Percentiles rank a stretch among this genome's conserved stretches.
These are phyloP conservation scores for Iselma pallidipennis DNA, from an alignment of 2,888 invertebrate genomes.

Conservation along the genomic window DNA sequence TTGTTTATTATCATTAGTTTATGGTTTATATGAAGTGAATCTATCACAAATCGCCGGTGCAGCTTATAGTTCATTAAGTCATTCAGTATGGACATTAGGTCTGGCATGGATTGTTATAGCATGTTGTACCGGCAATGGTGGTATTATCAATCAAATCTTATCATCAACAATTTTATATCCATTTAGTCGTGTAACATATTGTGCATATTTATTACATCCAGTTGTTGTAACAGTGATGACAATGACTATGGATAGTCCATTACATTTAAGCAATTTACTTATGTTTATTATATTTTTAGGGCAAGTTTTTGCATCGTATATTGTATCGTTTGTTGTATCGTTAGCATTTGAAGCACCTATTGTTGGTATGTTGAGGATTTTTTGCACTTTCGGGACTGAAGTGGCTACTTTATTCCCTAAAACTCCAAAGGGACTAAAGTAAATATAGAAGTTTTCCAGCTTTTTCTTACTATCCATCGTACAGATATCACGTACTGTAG, in stretches of 20 bases:
- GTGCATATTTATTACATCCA: constrained; percentile 84
- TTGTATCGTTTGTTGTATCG: constrained; percentile 77
- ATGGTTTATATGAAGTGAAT: constrained; percentile 75
- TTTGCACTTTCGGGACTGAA: no score
- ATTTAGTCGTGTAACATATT: constrained; percentile 84
- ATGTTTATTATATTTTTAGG: constrained; percentile 81
- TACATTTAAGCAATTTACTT: constrained; percentile 77
- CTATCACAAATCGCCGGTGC: constrained; percentile 72
- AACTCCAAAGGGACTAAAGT: no score
- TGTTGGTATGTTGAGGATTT: constrained; percentile 77
- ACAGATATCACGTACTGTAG: no score
- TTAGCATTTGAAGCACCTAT: constrained; percentile 84
- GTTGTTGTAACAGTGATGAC: constrained; percentile 80
- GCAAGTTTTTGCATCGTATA: constrained; percentile 78
- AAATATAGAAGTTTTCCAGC: no score
- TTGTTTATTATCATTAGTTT: constrained; percentile 73
- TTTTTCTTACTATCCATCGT: no score
- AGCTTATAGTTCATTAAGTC: constrained; percentile 78
- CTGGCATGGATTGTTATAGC: constrained; percentile 84
- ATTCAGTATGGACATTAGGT: constrained; percentile 81
- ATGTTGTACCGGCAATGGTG: constrained; percentile 83
- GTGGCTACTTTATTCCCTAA: no score
- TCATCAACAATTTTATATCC: constrained; percentile 80
- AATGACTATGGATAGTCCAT: constrained; percentile 80
- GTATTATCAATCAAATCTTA: constrained; percentile 70